Percentiles rank a stretch among this genome's conserved stretches.
phyloP scores from a whole-genome alignment of 37 sponge, comb jelly and placozoan species.

The Mnemiopsis leidyi region DNA sequence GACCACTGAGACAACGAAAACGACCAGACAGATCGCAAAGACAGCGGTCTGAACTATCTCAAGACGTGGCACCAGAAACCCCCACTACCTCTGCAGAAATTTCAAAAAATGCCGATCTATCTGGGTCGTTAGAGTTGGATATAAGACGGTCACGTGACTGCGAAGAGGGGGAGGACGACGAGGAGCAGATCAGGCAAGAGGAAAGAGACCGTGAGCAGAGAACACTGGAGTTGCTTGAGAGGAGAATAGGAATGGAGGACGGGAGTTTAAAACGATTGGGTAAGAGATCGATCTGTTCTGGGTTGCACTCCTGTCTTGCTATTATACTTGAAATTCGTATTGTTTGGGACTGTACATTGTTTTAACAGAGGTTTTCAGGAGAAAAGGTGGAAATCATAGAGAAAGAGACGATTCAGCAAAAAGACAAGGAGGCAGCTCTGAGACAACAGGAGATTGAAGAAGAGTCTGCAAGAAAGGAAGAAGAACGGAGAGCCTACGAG shows the following conservation, averaged over 20 bases:
- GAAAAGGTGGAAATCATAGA: conserved; percentile 44
- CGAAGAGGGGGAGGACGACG: neutral
- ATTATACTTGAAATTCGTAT: too few species aligned
- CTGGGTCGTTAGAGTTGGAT: neutral
- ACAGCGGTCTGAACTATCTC: conserved; percentile 8
- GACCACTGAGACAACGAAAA: neutral
- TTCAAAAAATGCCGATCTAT: neutral
- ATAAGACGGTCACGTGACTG: neutral
- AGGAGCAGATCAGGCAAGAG: conserved; percentile 36
- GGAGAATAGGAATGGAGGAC: conserved; percentile 19
- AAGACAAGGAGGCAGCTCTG: conserved; percentile 62
- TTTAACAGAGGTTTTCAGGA: too few species aligned
- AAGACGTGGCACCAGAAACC: neutral
- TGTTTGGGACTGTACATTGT: too few species aligned
- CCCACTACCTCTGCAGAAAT: neutral
- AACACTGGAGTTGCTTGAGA: conserved; percentile 19
- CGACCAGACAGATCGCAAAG: neutral
- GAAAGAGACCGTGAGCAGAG: conserved; percentile 42
- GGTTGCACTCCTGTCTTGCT: too few species aligned
- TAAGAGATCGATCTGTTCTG: neutral
- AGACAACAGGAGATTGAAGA: conserved; percentile 19
- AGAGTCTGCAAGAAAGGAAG: conserved; percentile 26
- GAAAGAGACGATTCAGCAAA: conserved; percentile 46
- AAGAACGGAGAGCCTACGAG: conserved; percentile 46
- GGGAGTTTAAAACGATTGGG: conserved; percentile 49